These are phyloP conservation scores for Zaprionus taronus DNA, from an alignment of 1,140 invertebrate genomes.

Conservation along the genomic window DNA sequence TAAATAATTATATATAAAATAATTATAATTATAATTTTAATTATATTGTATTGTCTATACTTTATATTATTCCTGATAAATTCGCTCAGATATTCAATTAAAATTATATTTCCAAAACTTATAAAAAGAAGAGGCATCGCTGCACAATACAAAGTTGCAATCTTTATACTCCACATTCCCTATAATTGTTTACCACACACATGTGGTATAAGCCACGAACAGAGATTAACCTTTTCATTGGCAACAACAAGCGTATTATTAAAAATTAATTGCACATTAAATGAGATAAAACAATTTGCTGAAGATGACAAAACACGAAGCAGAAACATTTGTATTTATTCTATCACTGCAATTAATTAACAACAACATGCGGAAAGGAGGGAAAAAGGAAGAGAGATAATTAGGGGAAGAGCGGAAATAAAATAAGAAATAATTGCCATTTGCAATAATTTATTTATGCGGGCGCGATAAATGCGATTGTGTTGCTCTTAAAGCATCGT, in stretches of 20 bases:
- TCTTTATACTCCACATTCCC: background rate
- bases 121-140: too few relatives aligned
- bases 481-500: conserved; percentile 32
- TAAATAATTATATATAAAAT: too few relatives aligned
- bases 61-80: too few relatives aligned
- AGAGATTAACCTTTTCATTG: conserved; percentile 22
- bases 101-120: too few relatives aligned
- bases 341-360: conserved; percentile 43
- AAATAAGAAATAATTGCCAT: conserved; percentile 57
- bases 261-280: conserved; percentile 75
- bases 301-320: conserved; percentile 5
- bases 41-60: too few relatives aligned
- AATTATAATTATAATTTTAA: too few relatives aligned
- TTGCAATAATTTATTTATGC: conserved; percentile 59
- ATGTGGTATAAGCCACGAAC: conserved; percentile 14
- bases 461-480: conserved; percentile 48
- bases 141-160: background rate
- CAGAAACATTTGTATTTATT: conserved; percentile 15
- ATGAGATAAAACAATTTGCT: conserved; percentile 44
- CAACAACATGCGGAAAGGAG: conserved; percentile 12
- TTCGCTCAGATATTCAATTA: too few relatives aligned
- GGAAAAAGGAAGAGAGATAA: too few relatives aligned
- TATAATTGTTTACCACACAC: background rate
- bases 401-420: background rate
- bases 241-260: conserved; percentile 41